These are phyloP conservation scores for Lasius platythorax DNA, from an alignment of 2,888 invertebrate genomes.

Conservation along the genomic window DNA sequence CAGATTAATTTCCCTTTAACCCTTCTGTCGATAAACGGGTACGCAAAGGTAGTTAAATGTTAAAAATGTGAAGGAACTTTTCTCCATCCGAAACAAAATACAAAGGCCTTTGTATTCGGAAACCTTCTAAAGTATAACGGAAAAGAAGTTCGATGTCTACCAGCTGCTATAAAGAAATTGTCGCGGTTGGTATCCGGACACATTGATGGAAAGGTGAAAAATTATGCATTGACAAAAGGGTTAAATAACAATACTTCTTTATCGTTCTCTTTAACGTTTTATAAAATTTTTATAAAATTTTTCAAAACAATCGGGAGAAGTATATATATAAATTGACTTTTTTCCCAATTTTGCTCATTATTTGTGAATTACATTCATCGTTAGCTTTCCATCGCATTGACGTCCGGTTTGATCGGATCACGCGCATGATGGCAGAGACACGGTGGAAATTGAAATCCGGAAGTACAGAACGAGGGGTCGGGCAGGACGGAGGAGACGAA, in stretches of 20 bases:
- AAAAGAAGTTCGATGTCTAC: no score
- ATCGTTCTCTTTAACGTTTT: background rate
- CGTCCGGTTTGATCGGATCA: constrained; percentile 37
- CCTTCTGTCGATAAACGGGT: background rate
- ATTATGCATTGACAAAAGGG: no score
- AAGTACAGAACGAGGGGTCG: constrained; percentile 29
- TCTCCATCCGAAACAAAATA: no score
- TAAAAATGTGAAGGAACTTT: no score
- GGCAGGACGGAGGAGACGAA: constrained; percentile 49
- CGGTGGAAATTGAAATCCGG: constrained; percentile 47
- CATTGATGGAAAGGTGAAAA: no score
- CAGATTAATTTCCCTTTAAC: background rate
- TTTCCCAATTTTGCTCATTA: background rate
- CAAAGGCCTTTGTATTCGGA: no score
- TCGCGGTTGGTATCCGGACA: no score
- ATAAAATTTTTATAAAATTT: background rate
- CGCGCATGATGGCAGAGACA: constrained; percentile 31
- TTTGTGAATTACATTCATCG: constrained; percentile 8
- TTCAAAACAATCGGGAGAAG: background rate
- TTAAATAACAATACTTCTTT: background rate
- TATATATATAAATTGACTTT: background rate
- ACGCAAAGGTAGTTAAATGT: no score
- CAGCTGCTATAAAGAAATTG: no score
- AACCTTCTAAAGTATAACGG: no score
- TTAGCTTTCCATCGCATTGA: background rate